phyloP scores from a whole-genome alignment of 2,113 vertebrate genomes.

The Bubalus kerabau region DNA sequence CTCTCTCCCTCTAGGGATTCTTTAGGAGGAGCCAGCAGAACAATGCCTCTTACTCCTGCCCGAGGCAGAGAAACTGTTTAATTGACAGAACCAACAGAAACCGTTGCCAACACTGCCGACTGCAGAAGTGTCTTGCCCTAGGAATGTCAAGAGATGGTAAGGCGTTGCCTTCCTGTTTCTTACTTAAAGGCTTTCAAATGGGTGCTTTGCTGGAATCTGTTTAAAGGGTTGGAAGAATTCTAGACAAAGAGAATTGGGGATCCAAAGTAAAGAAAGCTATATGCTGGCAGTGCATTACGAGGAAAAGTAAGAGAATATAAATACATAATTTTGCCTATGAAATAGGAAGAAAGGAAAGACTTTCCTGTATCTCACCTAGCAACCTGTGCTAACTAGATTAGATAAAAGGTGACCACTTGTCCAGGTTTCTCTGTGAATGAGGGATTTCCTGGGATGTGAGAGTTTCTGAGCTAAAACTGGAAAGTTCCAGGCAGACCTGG shows the following conservation, averaged over 20 bases:
- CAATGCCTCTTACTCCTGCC: slow-evolving; percentile 98
- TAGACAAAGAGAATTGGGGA: slow-evolving; percentile 40
- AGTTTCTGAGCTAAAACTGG: not conserved
- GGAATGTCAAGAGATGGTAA: slow-evolving; percentile 99
- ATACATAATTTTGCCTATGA: not conserved
- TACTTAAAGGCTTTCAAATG: slow-evolving; percentile 64
- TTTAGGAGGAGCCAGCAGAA: slow-evolving; percentile 99
- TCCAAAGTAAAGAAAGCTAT: not conserved
- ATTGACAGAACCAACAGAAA: slow-evolving; percentile 99
- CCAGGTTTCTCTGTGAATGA: not conserved
- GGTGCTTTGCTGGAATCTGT: slow-evolving; percentile 14
- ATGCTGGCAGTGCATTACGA: not conserved
- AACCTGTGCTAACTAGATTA: not conserved
- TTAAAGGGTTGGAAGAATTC: slow-evolving; percentile 52
- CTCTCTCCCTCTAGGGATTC: slow-evolving; percentile 87
- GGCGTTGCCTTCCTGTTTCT: slow-evolving; percentile 66
- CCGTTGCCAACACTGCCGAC: slow-evolving; percentile 98
- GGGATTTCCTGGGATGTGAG: not conserved
- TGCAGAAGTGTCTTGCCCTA: slow-evolving; percentile 99
- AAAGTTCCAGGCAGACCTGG: not conserved
- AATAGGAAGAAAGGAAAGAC: not conserved
- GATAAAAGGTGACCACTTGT: not conserved
- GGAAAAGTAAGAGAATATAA: not conserved
- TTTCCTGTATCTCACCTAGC: not conserved
- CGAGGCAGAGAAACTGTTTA: slow-evolving; percentile 99